phyloP scores from a whole-genome alignment of 35 echinoderm and acorn worm species.

The Amphiura filiformis region DNA sequence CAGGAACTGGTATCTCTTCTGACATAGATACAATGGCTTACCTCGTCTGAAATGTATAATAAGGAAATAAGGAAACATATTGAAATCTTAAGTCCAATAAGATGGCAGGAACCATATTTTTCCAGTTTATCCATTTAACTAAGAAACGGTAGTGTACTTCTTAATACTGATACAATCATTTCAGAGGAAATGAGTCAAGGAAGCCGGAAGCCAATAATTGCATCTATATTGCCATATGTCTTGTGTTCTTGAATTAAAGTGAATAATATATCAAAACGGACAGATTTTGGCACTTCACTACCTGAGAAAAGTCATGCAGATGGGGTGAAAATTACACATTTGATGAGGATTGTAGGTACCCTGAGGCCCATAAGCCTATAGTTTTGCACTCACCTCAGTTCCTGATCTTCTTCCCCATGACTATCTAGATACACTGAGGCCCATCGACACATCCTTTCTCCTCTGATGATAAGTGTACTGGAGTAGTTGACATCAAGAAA shows the following conservation, averaged over 20 bases:
- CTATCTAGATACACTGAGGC: slow-evolving; percentile 85
- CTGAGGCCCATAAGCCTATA: too few relatives aligned
- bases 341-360: too few relatives aligned
- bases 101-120: too few relatives aligned
- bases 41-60: slow-evolving; percentile 66
- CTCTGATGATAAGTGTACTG: slow-evolving; percentile 52
- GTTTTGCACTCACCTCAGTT: slow-evolving; percentile 74
- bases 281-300: too few relatives aligned
- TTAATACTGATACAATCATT: too few relatives aligned
- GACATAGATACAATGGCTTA: slow-evolving; percentile 73
- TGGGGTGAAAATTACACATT: too few relatives aligned
- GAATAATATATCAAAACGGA: too few relatives aligned
- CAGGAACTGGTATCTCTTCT: slow-evolving; percentile 60
- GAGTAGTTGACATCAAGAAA: slow-evolving; percentile 85
- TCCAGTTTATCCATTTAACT: not conserved
- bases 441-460: slow-evolving; percentile 70
- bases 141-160: not conserved
- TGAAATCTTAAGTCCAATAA: not conserved
- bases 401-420: slow-evolving; percentile 90
- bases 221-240: too few relatives aligned
- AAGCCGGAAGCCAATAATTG: too few relatives aligned
- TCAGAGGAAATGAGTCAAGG: too few relatives aligned
- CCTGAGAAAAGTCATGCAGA: too few relatives aligned
- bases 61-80: not conserved
- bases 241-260: too few relatives aligned